Evolutionary conservation across 35 echinoderm and acorn worm species (phyloP).

Genomic region (Ophiothrix spiculata): DNA sequence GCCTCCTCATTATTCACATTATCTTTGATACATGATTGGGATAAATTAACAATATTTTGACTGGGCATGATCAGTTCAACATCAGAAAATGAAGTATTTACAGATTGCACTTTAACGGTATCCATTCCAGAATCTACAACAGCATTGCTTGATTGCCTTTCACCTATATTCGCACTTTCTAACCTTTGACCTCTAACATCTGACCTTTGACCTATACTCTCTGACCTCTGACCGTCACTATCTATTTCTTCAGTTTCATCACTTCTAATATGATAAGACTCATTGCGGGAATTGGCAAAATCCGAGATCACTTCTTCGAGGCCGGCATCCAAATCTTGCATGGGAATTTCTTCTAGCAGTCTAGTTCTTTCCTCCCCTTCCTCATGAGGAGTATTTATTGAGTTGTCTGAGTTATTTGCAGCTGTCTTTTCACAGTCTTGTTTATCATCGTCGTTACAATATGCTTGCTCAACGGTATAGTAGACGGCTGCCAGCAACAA

Average conservation of each 20-base stretch:
- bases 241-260: too few species aligned
- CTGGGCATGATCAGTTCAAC: neutral
- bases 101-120: neutral
- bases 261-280: too few species aligned
- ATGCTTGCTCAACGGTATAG: constrained; percentile 93
- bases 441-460: constrained; percentile 88
- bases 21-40: neutral
- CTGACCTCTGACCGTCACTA: neutral
- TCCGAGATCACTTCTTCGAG: neutral
- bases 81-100: neutral
- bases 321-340: neutral
- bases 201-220: too few species aligned
- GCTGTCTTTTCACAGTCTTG: constrained; percentile 31
- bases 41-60: neutral
- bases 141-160: too few species aligned
- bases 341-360: neutral
- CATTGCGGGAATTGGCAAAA: neutral
- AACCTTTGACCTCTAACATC: too few species aligned
- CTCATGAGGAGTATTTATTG: neutral
- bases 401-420: neutral
- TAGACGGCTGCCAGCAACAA: constrained; percentile 72
- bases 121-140: too few species aligned
- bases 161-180: too few species aligned
- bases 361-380: neutral
- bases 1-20: neutral